phyloP scores from a whole-genome alignment of 2,888 invertebrate species.

The Caenorhabditis sp. region DNA sequence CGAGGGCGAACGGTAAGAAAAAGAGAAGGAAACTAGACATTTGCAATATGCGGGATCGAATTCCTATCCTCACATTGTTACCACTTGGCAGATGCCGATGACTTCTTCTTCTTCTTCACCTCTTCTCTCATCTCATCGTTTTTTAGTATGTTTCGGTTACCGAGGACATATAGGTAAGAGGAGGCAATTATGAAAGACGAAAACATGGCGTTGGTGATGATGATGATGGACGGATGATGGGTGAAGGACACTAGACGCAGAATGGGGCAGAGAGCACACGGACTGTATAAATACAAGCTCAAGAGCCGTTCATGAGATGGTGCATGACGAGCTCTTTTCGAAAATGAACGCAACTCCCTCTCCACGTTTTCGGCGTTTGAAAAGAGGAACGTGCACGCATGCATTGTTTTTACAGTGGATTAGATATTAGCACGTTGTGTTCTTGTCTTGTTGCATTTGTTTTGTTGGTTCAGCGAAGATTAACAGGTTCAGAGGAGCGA shows the following conservation, averaged over 20 bases:
- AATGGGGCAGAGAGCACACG: conserved; percentile 48
- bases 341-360: conserved; percentile 37
- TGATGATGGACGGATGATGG: conserved; percentile 37
- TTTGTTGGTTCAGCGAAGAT: neutral
- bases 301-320: conserved; percentile 61
- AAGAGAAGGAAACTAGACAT: conserved; percentile 44
- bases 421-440: conserved; percentile 28
- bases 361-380: conserved; percentile 43
- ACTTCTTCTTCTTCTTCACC: conserved; percentile 20
- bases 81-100: conserved; percentile 53
- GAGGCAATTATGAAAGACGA: conserved; percentile 32
- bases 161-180: conserved; percentile 17
- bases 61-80: conserved; percentile 59
- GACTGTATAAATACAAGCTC: conserved; percentile 64
- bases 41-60: conserved; percentile 37
- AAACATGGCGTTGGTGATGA: conserved; percentile 47
- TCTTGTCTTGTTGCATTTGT: neutral
- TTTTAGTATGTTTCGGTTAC: conserved; percentile 24
- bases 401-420: conserved; percentile 43
- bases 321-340: conserved; percentile 54
- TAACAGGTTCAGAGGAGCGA: conserved; percentile 26
- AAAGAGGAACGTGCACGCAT: conserved; percentile 33
- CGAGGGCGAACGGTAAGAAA: conserved; percentile 55
- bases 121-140: neutral
- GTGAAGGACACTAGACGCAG: conserved; percentile 40